phyloP scores from a whole-genome alignment of 2,888 invertebrate species.

The Drosophila hamatofila region DNA sequence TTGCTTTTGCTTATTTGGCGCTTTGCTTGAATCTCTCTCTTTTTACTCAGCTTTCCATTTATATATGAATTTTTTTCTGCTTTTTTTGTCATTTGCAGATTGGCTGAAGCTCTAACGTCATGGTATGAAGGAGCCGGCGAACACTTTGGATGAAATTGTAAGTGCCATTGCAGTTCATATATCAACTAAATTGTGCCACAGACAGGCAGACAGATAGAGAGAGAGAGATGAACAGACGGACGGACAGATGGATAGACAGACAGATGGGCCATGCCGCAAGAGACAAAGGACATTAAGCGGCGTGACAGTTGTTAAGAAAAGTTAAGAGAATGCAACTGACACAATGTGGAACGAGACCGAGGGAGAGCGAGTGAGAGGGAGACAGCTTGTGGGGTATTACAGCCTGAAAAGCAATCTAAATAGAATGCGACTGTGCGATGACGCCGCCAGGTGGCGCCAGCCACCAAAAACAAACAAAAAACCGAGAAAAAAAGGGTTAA shows the following conservation, averaged over 20 bases:
- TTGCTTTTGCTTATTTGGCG: slow-evolving; percentile 26
- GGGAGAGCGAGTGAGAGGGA: neutral
- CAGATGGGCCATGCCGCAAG: slow-evolving; percentile 5
- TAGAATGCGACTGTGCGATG: slow-evolving; percentile 65
- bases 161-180: slow-evolving; percentile 82
- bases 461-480: slow-evolving; percentile 15
- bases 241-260: neutral
- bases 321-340: slow-evolving; percentile 68
- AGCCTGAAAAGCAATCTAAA: slow-evolving; percentile 72
- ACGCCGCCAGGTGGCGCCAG: slow-evolving; percentile 71
- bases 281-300: slow-evolving; percentile 21
- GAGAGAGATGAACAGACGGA: neutral
- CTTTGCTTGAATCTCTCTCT: slow-evolving; percentile 17
- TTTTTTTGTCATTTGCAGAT: slow-evolving; percentile 87
- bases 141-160: slow-evolving; percentile 93
- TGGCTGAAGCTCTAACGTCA: slow-evolving; percentile 87
- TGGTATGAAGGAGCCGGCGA: slow-evolving; percentile 95
- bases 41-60: slow-evolving; percentile 19
- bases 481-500: slow-evolving; percentile 28
- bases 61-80: slow-evolving; percentile 23
- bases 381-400: slow-evolving; percentile 26
- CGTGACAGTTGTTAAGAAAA: slow-evolving; percentile 33
- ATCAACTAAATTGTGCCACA: slow-evolving; percentile 32
- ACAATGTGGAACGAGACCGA: slow-evolving; percentile 32
- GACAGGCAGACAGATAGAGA: slow-evolving; percentile 8